Conservation (phyloP, 1,140 invertebrate species). For the Thaumatotibia leucotreta region DNA sequence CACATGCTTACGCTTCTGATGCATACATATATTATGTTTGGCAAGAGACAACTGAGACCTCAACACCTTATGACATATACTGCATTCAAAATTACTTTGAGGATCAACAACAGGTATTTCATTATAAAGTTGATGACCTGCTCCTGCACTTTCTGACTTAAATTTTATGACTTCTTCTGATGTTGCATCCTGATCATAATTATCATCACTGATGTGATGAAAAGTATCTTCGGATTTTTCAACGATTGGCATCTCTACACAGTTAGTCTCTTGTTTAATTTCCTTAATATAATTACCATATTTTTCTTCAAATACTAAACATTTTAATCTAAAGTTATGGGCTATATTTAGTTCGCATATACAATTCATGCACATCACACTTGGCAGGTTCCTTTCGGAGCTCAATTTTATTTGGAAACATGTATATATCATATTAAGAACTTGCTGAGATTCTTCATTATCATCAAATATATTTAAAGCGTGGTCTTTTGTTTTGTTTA, state of each 20-base stretch:
- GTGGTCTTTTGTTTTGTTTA: conserved; percentile 25
- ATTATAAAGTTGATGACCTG: not conserved
- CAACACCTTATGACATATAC: conserved; percentile 48
- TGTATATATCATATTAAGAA: conserved; percentile 41
- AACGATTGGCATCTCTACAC: not conserved
- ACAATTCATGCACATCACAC: conserved; percentile 45
- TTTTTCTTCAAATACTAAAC: conserved; percentile 43
- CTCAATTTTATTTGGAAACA: conserved; percentile 53
- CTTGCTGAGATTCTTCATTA: conserved; percentile 31
- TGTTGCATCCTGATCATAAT: not conserved
- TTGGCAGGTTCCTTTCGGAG: conserved; percentile 37
- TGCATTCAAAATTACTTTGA: conserved; percentile 31
- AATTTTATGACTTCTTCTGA: not conserved
- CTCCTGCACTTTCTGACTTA: not conserved
- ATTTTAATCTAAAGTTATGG: conserved; percentile 50
- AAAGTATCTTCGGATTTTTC: not conserved
- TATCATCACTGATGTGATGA: not conserved
- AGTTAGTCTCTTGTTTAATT: not conserved
- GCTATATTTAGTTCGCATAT: conserved; percentile 42
- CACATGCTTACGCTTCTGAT: conserved; percentile 51
- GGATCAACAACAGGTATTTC: not conserved
- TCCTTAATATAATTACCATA: conserved; percentile 15
- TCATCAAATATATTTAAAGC: conserved; percentile 32
- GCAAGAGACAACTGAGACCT: conserved; percentile 43
- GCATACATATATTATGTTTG: conserved; percentile 52